Percentiles rank a stretch among this genome's conserved stretches.
Evolutionary conservation across 2,888 invertebrate species (phyloP).

Genomic region (Mylabris sibirica): DNA sequence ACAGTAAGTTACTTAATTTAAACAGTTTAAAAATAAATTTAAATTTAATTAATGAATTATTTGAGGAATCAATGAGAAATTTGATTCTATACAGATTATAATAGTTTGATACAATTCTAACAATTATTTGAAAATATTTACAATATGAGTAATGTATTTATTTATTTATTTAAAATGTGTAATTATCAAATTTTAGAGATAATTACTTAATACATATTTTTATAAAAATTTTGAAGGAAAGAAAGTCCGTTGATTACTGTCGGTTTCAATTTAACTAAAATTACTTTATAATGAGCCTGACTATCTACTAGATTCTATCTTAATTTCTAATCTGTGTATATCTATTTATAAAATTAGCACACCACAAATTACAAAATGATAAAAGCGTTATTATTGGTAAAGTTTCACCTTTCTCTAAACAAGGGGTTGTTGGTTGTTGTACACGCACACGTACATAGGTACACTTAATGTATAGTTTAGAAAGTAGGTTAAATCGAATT

Average conservation of each 20-base stretch:
- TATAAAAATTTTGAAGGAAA: not conserved
- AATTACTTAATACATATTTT: conserved; percentile 2
- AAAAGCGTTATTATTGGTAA: not conserved
- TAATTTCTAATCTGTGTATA: not conserved
- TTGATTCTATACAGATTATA: no score
- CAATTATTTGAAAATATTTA: not conserved
- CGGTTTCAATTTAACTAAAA: not conserved
- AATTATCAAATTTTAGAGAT: not conserved
- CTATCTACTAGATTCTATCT: not conserved
- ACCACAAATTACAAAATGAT: not conserved
- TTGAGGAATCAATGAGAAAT: not conserved
- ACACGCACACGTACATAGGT: not conserved
- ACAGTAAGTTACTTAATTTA: not conserved
- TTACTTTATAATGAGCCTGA: conserved; percentile 1
- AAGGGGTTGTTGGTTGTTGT: conserved; percentile 7
- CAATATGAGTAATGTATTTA: not conserved
- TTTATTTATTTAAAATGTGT: not conserved
- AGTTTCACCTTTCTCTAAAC: conserved; percentile 10
- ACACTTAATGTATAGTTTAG: not conserved
- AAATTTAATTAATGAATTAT: conserved; percentile 5
- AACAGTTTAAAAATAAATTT: conserved; percentile 3
- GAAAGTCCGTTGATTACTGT: not conserved
- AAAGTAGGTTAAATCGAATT: conserved; percentile 4
- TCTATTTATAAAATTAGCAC: not conserved
- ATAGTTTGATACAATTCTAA: not conserved